phyloP scores from a whole-genome alignment of 1,140 invertebrate genomes.

The Scaptomyza hsui region DNA sequence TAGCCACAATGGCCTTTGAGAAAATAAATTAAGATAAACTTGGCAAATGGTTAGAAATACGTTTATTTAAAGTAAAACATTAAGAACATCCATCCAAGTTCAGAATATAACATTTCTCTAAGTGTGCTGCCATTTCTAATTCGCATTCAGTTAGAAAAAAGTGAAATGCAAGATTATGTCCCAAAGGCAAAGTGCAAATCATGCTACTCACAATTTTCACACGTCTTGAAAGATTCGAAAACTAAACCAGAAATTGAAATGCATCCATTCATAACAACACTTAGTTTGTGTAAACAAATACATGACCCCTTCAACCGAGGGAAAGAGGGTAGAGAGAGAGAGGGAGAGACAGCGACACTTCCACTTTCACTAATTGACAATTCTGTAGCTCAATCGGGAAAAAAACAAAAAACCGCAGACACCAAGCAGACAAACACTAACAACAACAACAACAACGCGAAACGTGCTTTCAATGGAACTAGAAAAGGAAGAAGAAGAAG shows the following conservation, averaged over 20 bases:
- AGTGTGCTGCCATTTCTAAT: neutral
- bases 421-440: conserved; percentile 40
- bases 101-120: no score
- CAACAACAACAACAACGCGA: conserved; percentile 28
- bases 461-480: conserved; percentile 15
- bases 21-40: neutral
- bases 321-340: neutral
- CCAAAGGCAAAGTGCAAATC: conserved; percentile 61
- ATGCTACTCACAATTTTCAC: conserved; percentile 62
- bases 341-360: conserved; percentile 44
- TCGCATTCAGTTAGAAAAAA: conserved; percentile 32
- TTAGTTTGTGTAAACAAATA: conserved; percentile 59
- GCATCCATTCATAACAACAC: conserved; percentile 49
- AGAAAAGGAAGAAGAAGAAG: neutral
- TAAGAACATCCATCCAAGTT: no score
- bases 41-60: neutral
- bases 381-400: conserved; percentile 65
- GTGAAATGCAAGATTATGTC: conserved; percentile 28
- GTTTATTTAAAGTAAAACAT: no score
- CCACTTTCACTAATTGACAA: conserved; percentile 78
- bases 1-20: neutral
- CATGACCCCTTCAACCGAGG: conserved; percentile 25
- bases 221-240: conserved; percentile 45
- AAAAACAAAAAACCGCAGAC: conserved; percentile 63
- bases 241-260: conserved; percentile 17